Evolutionary conservation across 1,140 invertebrate genomes (phyloP), one percentile per base, ranked within the genome.

Genomic region (Mesaphorura yosii): DNA sequence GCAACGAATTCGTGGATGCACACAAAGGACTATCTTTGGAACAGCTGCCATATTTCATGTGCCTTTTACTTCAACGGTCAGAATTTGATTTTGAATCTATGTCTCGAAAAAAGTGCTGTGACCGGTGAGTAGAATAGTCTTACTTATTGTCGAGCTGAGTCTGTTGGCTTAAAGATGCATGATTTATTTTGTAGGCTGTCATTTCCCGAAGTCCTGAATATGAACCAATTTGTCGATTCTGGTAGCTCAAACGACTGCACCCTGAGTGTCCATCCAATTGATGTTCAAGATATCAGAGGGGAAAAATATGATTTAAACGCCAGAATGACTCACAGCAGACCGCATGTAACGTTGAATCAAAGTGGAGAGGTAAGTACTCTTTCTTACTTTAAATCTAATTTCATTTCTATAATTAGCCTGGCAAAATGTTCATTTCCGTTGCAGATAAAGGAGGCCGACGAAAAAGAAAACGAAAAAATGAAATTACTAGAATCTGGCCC

Each of bases 11-110:
- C 65, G 89, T 86, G 68, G 82, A 93, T 70, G 89, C 89, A 27
- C 85, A 92, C 65, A 93, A 94, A 73, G 88, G 89, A 29, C 73
- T 92, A 17, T 88, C 88, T 66, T 91, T 93, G 66, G 79, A 80
- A 12, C 81, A 82, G 52, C 89, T 93, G 70, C 89, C 89, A 0
- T 92, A 93, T 68, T 70, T 94, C 41, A 69, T 94, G 15, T 89
- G 86, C 1, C 69, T 94, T 54, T 88, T 92, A 66, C 72, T 94
- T 48, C 92, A 91, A 68, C 75, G 89, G 52, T 93, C 92, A 70
- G 88, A 91, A 70, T 92, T 91, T 70, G 88, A 93, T 68, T 90
- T 88, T 63, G 77, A 77, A 48, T 86, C 82, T 10, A 79, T 88
- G 70, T 84, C 86, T 65, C 74, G 88, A 55, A 87, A 92, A 53